Conservation (phyloP, 2,888 invertebrate genomes). For the Serripes groenlandicus region DNA sequence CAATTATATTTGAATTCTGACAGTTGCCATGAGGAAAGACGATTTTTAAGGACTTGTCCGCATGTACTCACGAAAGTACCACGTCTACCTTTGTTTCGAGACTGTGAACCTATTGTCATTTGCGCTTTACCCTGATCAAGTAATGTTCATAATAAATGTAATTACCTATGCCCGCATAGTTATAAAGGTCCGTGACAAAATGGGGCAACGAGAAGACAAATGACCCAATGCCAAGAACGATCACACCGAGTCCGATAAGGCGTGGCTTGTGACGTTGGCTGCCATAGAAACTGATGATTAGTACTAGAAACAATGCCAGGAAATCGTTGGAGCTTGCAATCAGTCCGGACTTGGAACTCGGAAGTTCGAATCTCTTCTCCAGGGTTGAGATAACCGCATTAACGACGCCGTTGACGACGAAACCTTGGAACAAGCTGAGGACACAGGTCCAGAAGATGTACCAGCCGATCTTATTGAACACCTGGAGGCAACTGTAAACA, state of each 20-base stretch:
- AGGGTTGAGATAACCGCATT: slow-evolving; percentile 70
- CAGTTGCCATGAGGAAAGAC: too few species aligned
- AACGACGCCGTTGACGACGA: slow-evolving; percentile 70
- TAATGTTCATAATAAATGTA: too few species aligned
- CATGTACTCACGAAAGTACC: too few species aligned
- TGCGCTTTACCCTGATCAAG: too few species aligned
- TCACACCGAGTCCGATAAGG: slow-evolving; percentile 68
- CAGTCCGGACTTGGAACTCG: slow-evolving; percentile 70
- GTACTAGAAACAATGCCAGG: slow-evolving; percentile 67
- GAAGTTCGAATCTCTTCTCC: slow-evolving; percentile 70
- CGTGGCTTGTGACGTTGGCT: slow-evolving; percentile 69
- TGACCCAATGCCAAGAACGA: slow-evolving; percentile 70
- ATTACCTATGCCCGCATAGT: slow-evolving; percentile 52
- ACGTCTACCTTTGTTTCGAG: too few species aligned
- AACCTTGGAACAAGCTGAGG: slow-evolving; percentile 70
- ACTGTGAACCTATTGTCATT: too few species aligned
- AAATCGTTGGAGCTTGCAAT: slow-evolving; percentile 74
- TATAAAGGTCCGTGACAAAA: slow-evolving; percentile 63
- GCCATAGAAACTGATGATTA: slow-evolving; percentile 71
- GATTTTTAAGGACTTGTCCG: too few species aligned
- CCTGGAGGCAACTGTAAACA: slow-evolving; percentile 61
- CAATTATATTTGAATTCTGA: too few species aligned
- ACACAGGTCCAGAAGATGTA: slow-evolving; percentile 71
- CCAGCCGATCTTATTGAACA: slow-evolving; percentile 71
- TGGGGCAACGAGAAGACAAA: slow-evolving; percentile 71